Evolutionary conservation across 1,140 invertebrate genomes (phyloP).

Genomic region (Samia ricini): DNA sequence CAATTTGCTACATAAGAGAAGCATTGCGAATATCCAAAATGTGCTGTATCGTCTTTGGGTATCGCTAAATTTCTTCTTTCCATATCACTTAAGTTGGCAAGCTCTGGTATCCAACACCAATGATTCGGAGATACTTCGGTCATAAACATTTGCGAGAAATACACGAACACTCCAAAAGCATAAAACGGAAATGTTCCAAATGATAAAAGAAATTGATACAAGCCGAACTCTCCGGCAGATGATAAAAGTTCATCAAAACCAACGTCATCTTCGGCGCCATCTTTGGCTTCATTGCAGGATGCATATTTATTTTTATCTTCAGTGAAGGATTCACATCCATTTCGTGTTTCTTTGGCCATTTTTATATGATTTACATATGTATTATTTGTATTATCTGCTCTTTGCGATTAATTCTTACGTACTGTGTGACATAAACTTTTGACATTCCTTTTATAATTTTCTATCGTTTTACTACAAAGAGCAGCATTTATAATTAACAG

Average conservation of each 20-base stretch:
- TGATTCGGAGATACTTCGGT: slow-evolving; percentile 79
- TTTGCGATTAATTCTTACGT: background rate
- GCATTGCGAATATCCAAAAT: slow-evolving; percentile 62
- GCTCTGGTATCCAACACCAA: slow-evolving; percentile 80
- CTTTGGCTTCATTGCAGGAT: background rate
- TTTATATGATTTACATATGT: background rate
- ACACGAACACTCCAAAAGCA: slow-evolving; percentile 81
- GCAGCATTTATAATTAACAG: background rate
- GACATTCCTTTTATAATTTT: slow-evolving; percentile 3
- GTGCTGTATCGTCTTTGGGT: slow-evolving; percentile 40
- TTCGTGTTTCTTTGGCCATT: background rate
- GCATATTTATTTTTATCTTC: background rate
- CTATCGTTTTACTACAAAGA: background rate
- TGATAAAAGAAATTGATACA: slow-evolving; percentile 82
- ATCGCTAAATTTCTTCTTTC: slow-evolving; percentile 56
- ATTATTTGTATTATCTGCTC: too few species aligned
- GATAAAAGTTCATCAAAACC: slow-evolving; percentile 81
- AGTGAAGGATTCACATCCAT: background rate
- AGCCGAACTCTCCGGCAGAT: slow-evolving; percentile 82
- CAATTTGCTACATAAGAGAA: slow-evolving; percentile 51
- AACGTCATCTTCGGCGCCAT: slow-evolving; percentile 20
- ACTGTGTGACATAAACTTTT: background rate
- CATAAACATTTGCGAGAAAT: slow-evolving; percentile 84
- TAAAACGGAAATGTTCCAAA: slow-evolving; percentile 73
- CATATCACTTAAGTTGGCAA: slow-evolving; percentile 62